phyloP scores from a whole-genome alignment of 2,888 invertebrate genomes.

The Elysia crispata region DNA sequence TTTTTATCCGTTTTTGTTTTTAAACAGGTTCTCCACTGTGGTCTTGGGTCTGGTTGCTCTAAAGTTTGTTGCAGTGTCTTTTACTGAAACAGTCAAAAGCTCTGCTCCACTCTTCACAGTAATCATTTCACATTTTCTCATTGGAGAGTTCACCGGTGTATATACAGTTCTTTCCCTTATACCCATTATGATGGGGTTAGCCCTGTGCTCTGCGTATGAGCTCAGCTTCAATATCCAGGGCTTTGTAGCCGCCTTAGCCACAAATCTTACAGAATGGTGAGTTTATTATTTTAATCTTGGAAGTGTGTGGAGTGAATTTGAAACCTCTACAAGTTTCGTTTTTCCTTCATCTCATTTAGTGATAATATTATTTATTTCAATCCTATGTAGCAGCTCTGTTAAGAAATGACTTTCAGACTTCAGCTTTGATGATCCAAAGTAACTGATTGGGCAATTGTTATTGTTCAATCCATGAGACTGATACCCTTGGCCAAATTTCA shows the following conservation, averaged over 20 bases:
- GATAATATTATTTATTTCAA: no score
- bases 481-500: no score
- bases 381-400: no score
- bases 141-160: slow-evolving; percentile 75
- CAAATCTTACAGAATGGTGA: slow-evolving; percentile 87
- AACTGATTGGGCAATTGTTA: no score
- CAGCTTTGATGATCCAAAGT: no score
- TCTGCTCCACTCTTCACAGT: slow-evolving; percentile 89
- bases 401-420: no score
- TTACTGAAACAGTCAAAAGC: slow-evolving; percentile 89
- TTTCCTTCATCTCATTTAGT: no score
- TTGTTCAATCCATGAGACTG: no score
- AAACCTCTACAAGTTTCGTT: no score
- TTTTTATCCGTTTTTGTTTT: no score
- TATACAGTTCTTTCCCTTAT: slow-evolving; percentile 85
- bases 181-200: slow-evolving; percentile 87
- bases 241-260: slow-evolving; percentile 86
- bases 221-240: slow-evolving; percentile 86
- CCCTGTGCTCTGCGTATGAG: slow-evolving; percentile 87
- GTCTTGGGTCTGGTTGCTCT: slow-evolving; percentile 86
- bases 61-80: slow-evolving; percentile 88
- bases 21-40: slow-evolving; percentile 86
- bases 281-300: slow-evolving; percentile 46
- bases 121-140: slow-evolving; percentile 80
- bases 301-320: no score